These are phyloP conservation scores for Sapayoa aenigma DNA, from an alignment of 2,113 vertebrate genomes.

Conservation along the genomic window DNA sequence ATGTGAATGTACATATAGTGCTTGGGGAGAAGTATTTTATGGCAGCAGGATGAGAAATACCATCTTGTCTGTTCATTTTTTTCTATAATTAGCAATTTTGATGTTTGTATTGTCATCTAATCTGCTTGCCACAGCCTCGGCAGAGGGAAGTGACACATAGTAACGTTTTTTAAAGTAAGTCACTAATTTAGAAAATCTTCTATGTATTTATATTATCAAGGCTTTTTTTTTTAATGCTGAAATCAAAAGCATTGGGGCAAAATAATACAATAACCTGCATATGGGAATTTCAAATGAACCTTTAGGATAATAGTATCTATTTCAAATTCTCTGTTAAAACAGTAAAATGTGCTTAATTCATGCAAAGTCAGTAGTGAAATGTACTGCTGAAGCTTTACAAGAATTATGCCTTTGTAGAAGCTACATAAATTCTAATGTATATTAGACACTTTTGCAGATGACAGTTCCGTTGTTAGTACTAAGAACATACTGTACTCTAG, in stretches of 20 bases:
- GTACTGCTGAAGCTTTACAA: constrained; percentile 50
- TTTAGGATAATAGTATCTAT: constrained; percentile 19
- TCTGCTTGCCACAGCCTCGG: constrained; percentile 35
- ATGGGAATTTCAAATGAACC: constrained; percentile 10
- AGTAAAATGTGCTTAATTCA: constrained; percentile 48
- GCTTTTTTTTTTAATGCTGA: constrained; percentile 3
- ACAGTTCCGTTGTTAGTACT: constrained; percentile 30
- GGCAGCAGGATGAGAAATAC: neutral
- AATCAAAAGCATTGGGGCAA: constrained; percentile 38
- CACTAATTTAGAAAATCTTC: constrained; percentile 33
- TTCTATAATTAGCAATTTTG: neutral
- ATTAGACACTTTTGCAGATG: constrained; percentile 6
- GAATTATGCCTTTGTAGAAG: constrained; percentile 34
- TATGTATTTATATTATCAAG: constrained; percentile 28
- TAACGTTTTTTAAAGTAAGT: constrained; percentile 38
- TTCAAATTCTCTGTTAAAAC: constrained; percentile 44
- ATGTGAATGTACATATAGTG: constrained; percentile 52
- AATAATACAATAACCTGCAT: constrained; percentile 38
- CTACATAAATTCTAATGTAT: constrained; percentile 15
- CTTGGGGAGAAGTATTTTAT: constrained; percentile 35
- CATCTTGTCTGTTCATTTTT: neutral
- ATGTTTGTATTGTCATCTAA: constrained; percentile 6
- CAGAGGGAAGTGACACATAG: constrained; percentile 9
- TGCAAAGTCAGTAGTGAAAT: constrained; percentile 60
- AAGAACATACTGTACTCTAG: constrained; percentile 24